Percentiles rank a stretch among this genome's conserved stretches.
Evolutionary conservation across 64 coral and sea anemone species (phyloP).

Genomic region (Stichodactyla mertensii): DNA sequence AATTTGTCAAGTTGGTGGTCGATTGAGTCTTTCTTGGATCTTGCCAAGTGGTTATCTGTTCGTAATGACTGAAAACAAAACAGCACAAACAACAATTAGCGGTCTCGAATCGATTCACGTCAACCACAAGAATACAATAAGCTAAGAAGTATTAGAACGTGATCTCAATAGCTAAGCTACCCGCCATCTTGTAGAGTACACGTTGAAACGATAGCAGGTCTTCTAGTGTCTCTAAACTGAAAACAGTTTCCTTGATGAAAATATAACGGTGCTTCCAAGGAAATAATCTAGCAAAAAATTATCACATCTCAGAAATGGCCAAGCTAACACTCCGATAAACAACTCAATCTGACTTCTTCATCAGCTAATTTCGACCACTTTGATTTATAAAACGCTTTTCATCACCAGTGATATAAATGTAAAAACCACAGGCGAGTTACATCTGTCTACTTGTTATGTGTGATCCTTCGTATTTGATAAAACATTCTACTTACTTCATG

Average conservation of each 20-base stretch:
- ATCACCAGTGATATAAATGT: background rate
- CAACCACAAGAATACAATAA: background rate
- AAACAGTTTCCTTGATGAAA: background rate
- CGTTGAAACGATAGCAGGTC: conserved; percentile 64
- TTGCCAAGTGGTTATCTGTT: conserved; percentile 93
- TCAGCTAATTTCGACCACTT: background rate
- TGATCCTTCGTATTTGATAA: background rate
- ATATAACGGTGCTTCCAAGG: background rate
- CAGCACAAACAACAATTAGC: conserved; percentile 11
- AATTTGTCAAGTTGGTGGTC: conserved; percentile 82
- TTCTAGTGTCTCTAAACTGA: conserved; percentile 9
- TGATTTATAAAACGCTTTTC: background rate
- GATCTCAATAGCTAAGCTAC: conserved; percentile 20
- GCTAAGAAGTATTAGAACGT: background rate
- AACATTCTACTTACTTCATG: conserved; percentile 87
- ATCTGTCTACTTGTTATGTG: background rate
- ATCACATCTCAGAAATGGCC: background rate
- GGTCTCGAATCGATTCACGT: background rate
- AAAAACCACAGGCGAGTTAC: background rate
- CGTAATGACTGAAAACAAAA: conserved; percentile 76
- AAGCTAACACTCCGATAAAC: background rate
- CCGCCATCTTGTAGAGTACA: conserved; percentile 81
- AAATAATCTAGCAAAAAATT: background rate
- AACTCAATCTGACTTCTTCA: background rate
- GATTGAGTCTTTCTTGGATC: conserved; percentile 94